Evolutionary conservation across 1,140 invertebrate species (phyloP).

Genomic region (Drosophila lowei): DNA sequence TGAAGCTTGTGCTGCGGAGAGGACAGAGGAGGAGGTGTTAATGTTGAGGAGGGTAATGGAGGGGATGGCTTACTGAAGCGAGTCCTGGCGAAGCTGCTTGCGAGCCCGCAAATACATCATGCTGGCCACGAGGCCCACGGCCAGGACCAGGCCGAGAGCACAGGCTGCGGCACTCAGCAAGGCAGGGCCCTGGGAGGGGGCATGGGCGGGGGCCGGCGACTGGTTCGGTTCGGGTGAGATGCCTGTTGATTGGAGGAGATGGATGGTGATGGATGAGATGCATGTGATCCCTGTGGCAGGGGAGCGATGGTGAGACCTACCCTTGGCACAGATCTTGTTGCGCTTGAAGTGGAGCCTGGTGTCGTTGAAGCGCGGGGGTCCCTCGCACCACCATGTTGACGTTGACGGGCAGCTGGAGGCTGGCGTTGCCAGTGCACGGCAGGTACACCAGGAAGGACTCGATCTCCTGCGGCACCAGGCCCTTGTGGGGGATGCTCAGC

Average conservation of each 20-base stretch:
- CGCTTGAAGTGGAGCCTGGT: slow-evolving; percentile 91
- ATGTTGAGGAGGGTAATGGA: not conserved
- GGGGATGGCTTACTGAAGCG: slow-evolving; percentile 87
- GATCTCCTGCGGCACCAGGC: slow-evolving; percentile 89
- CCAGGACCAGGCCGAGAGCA: slow-evolving; percentile 89
- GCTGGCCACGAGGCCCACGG: slow-evolving; percentile 88
- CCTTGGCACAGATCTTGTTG: slow-evolving; percentile 94
- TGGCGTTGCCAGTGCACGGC: slow-evolving; percentile 88
- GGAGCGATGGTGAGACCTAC: slow-evolving; percentile 81
- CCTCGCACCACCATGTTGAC: slow-evolving; percentile 91
- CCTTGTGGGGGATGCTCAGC: slow-evolving; percentile 91
- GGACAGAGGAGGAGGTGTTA: slow-evolving; percentile 4
- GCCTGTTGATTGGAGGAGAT: slow-evolving; percentile 45
- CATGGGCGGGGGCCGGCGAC: slow-evolving; percentile 78
- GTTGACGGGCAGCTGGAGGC: slow-evolving; percentile 88
- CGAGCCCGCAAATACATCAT: slow-evolving; percentile 90
- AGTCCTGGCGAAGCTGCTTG: slow-evolving; percentile 89
- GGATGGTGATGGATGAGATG: slow-evolving; percentile 6
- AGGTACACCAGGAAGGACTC: slow-evolving; percentile 91
- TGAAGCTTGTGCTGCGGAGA: slow-evolving; percentile 86
- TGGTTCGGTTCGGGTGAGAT: slow-evolving; percentile 80
- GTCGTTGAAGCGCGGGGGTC: slow-evolving; percentile 86
- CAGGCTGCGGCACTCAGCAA: slow-evolving; percentile 88
- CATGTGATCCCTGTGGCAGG: not conserved
- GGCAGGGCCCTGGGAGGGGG: slow-evolving; percentile 77